Evolutionary conservation across 2,797 vertebrate genomes (phyloP), one percentile per base, ranked within the genome.

Genomic region (Leptatherina wallacei): DNA sequence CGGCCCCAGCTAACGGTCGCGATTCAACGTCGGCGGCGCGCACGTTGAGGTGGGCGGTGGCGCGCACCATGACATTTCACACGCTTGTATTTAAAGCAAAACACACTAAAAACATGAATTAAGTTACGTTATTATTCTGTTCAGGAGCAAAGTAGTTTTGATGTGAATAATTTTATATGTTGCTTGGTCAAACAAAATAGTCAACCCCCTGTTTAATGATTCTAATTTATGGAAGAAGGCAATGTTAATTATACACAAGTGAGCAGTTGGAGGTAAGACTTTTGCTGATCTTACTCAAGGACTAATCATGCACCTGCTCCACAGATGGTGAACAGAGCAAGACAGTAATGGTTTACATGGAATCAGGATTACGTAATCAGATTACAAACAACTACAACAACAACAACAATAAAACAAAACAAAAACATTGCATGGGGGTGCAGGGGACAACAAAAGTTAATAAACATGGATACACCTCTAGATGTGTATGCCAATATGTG

Each of bases 1-100:
- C 83, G 86, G 81, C 84, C 88, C 79, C 74, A 54, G 85, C 86
- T 93, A 92, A 92, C 90, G 83, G 86, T 89, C 83, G 86, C 86
- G 65, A 56, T 38, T 77, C 60, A 71, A 75, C 56, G 13, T 59
- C 92, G 92, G 86, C 52, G 0, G 84, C 93, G 94, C 91, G 94
- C 93, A 93, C 94, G 93, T 74, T 5, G 61, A 80, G 63, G 57
- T 61, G 66, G 76, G 58, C 76, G 75, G 82, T 3, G 40, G 57
- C 84, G 85, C 85, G 79, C 79, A 64, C 24, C 66, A 75, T 73
- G 71, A 71, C 68, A 2, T 10, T 36, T 11, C 8, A 27, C 57
- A 38, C 24, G 40, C 55, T 33, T 24, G 20, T 4, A 36, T 59
- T 73, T 74, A 81, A 27, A 78, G 68, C 7, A 18, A 65, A 73